Base-by-base conservation (phyloP, 2,113 vertebrate genomes). In the Tenebrosternarchus preto region DNA sequence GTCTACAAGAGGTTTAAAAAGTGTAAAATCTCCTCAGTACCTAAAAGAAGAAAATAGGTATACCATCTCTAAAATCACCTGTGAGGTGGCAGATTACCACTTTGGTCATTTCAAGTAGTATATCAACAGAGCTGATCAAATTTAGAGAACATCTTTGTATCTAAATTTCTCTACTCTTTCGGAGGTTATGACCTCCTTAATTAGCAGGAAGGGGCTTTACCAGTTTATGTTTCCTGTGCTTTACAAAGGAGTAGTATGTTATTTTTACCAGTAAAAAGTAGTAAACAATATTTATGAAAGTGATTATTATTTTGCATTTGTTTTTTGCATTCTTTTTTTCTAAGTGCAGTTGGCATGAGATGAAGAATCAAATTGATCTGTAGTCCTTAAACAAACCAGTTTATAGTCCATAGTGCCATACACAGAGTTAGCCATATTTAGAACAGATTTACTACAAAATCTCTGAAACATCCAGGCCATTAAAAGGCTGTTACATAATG, bases 131-230 rank as follows among this genome's bases (percentile, higher is more conserved):
- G 74, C 77, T 84, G 60, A 73, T 56, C 80, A 43, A 20, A 85
- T 46, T 66, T 67, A 86, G 74, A 84, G 85, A 82, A 90, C 84
- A 85, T 89, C 85, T 87, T 87, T 24, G 43, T 22, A 22, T 63
- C 16, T 46, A 86, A 90, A 84, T 85, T 80, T 82, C 85, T 87
- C 73, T 91, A 89, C 91, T 85, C 86, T 90, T 81, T 39, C 73
- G 77, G 87, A 76, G 84, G 88, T 88, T 89, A 85, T 82, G 87
- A 86, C 83, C 84, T 85, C 84, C 84, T 89, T 81, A 88, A 86
- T 85, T 83, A 83, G 82, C 69, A 53, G 79, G 75, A 83, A 85
- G 81, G 85, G 67, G 27, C 78, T 76, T 85, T 87, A 80, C 8
- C 50, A n/a, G 16, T 22, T 53, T 86, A 83, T 27, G 43, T 77